These are phyloP conservation scores for Drosophila malerkotliana DNA, from an alignment of 1,140 invertebrate species.

Conservation along the genomic window DNA sequence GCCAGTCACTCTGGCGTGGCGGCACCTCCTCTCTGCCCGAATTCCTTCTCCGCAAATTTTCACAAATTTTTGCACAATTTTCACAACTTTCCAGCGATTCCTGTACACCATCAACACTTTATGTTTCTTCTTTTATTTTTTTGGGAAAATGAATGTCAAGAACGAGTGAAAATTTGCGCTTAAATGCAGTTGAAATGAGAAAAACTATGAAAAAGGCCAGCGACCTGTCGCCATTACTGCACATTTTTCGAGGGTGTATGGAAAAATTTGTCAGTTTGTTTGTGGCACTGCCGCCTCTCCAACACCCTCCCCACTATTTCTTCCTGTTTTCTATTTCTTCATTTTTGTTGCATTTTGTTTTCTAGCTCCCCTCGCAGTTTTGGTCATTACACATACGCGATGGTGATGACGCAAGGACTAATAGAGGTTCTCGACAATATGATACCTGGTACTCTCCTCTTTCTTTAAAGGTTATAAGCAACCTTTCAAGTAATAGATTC, in stretches of 20 bases:
- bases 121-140: not conserved
- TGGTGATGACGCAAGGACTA: not conserved
- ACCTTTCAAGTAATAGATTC: too few species aligned
- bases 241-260: conserved; percentile 25
- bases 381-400: conserved; percentile 39
- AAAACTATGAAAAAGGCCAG: conserved; percentile 45
- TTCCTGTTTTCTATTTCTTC: too few species aligned
- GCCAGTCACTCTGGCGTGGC: conserved; percentile 50
- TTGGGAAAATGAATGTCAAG: conserved; percentile 72
- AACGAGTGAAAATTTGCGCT: conserved; percentile 79
- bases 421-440: too few species aligned
- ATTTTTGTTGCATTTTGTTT: not conserved
- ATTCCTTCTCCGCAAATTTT: too few species aligned
- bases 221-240: conserved; percentile 55
- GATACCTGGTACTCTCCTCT: too few species aligned
- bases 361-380: conserved; percentile 20
- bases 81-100: not conserved
- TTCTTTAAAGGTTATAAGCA: too few species aligned
- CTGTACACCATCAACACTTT: not conserved
- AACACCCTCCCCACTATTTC: not conserved
- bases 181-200: conserved; percentile 55
- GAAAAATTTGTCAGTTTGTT: conserved; percentile 39
- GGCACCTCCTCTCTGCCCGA: not conserved
- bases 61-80: not conserved
- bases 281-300: not conserved